Evolutionary conservation across 2,888 invertebrate species (phyloP), one percentile per base, ranked within the genome.

Genomic region (Pammene fasciana): DNA sequence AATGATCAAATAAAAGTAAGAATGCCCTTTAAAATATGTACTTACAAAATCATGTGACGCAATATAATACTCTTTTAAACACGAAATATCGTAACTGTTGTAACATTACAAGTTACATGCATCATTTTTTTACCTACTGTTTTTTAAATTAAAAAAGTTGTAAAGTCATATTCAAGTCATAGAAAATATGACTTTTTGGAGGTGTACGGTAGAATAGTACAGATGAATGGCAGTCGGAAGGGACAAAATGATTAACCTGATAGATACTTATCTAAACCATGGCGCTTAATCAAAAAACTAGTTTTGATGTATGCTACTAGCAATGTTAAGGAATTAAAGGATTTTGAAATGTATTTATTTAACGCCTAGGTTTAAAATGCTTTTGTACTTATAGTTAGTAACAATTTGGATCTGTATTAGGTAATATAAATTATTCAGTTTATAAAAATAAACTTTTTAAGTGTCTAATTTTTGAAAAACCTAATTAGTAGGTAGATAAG

Each of bases 211-310:
- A n/a, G 11, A 56, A 11, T 57, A 45, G 34, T 71, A 72, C 73
- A 73, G 71, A 72, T 72, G 71, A 71, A 60, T 65, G 46, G 61
- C 52, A 61, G 71, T 67, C 65, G 65, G 60, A 60, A 62, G 65
- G 65, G 61, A 56, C 61, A 16, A 70, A 67, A 62, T 70, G 66
- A 65, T 65, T 50, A 55, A 73, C 73, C 74, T 66, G 61, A 73
- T 64, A 79, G 78, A 78, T 78, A 66, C 65, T 72, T 79, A 77
- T 74, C 66, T 68, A 70, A 70, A 71, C 72, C 74, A 41, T 61
- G 60, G 43, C 46, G 43, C 54, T 67, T 54, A 54, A 67, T 67
- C 67, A 54, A n/a, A 36, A 50, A 59, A 67, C 54, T 67, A 46
- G 67, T 61, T 61, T 61, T 67, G 54, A 43, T 61, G n/a, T 50